A percentile compares a stretch with the other conserved stretches of the same genome.
phyloP scores from a whole-genome alignment of 2,888 invertebrate genomes.

The Hirtodrosophila trivittata region DNA sequence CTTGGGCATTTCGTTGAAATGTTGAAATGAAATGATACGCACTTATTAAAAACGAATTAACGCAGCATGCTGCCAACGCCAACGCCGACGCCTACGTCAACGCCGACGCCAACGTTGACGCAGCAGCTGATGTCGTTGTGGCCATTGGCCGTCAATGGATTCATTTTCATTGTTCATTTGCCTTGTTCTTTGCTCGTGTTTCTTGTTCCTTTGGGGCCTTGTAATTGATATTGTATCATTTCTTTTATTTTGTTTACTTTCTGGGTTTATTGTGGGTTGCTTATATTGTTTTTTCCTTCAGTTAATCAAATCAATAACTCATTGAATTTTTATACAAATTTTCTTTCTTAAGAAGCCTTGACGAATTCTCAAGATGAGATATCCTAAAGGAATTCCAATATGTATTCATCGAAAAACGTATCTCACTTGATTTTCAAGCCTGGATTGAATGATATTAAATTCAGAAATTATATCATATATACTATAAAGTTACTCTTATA shows the following conservation, averaged over 20 bases:
- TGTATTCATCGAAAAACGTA: background rate
- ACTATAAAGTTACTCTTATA: too few species aligned
- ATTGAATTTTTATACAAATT: conserved; percentile 27
- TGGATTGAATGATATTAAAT: too few species aligned
- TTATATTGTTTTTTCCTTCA: conserved; percentile 8
- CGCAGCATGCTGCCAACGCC: conserved; percentile 64
- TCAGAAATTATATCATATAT: too few species aligned
- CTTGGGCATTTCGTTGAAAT: conserved; percentile 55
- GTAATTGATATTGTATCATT: conserved; percentile 72
- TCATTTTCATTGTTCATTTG: conserved; percentile 56
- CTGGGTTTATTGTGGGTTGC: conserved; percentile 12
- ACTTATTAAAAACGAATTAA: conserved; percentile 81
- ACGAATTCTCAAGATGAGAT: conserved; percentile 22
- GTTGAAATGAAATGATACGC: conserved; percentile 80
- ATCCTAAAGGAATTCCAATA: conserved; percentile 8
- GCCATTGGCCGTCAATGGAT: conserved; percentile 41
- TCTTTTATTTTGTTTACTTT: conserved; percentile 20
- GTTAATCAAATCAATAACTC: conserved; percentile 45
- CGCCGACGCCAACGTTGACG: conserved; percentile 12
- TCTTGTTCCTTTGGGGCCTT: conserved; percentile 59
- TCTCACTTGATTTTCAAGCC: too few species aligned
- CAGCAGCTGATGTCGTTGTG: conserved; percentile 40
- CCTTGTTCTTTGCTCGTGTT: conserved; percentile 31
- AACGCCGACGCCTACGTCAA: conserved; percentile 23
- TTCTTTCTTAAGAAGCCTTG: conserved; percentile 10